A percentile compares a stretch with the other conserved stretches of the same genome.
Conservation (phyloP, 2,113 vertebrate genomes). For the Nyctibius bracteatus region DNA sequence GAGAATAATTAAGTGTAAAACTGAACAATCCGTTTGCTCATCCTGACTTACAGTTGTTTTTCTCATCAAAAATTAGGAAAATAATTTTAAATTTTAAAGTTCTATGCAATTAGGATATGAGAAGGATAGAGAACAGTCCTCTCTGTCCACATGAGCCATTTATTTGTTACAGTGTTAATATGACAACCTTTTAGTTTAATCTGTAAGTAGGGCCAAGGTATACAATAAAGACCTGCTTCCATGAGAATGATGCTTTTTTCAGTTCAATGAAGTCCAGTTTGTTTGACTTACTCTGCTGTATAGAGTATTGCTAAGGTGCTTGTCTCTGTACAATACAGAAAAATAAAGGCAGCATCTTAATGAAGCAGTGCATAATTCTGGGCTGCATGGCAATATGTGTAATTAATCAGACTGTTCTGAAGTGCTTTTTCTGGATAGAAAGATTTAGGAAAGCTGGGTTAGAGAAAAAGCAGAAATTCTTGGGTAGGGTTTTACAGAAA, state of each 20-base stretch:
- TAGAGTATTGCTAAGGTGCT: not conserved
- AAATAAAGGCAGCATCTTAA: not conserved
- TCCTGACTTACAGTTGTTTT: not conserved
- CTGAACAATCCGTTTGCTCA: not conserved
- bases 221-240: not conserved
- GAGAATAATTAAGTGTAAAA: not conserved
- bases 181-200: not conserved
- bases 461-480: not conserved
- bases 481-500: not conserved
- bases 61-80: not conserved
- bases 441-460: not conserved
- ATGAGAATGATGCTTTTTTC: not conserved
- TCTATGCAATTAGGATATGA: not conserved
- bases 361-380: not conserved
- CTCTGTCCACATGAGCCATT: not conserved
- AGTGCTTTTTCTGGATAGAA: not conserved
- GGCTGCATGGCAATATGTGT: not conserved
- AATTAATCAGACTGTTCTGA: not conserved
- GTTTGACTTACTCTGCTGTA: not conserved
- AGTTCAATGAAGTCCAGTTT: not conserved
- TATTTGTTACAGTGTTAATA: not conserved
- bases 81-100: not conserved
- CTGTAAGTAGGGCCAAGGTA: not conserved
- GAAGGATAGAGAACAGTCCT: not conserved
- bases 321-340: not conserved